Base-by-base conservation (phyloP, 2,888 invertebrate species). In the Zele albiditarsus region DNA sequence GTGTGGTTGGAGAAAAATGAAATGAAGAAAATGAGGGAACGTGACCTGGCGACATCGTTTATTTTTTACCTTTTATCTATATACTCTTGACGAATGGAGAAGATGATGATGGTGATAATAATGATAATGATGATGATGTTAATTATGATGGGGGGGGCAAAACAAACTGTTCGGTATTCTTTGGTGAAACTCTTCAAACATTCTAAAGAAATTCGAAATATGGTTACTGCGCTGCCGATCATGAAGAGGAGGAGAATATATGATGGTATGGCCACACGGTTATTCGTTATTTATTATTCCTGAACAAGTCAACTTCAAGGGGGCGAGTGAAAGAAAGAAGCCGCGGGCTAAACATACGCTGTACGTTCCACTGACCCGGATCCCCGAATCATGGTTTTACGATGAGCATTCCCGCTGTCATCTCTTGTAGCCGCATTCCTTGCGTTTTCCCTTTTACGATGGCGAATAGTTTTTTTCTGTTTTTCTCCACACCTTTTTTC, bases 111-210 rank as follows among this genome's bases (percentile, higher is more conserved):
- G 68, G 31, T 31, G 12, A 67, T 46, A 16, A 49, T 27, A n/a
- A 49, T 8, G 8, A 53, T 23, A 20, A 16, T n/a, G 46, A 46
- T 46, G 16, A 62, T 31, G 31, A 60, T 84, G 90, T n/a, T n/a
- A n/a, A n/a, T n/a, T n/a, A n/a, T n/a, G n/a, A n/a, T n/a, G n/a
- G n/a, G n/a, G n/a, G n/a, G n/a, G n/a, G n/a, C n/a, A 91, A 77
- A 91, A 88, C 81, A 89, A 86, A 66, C 27, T 60, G 66, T 57
- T 66, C 58, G 67, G 58, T 58, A 28, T 42, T 65, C 49, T 62
- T 63, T 23, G 65, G 75, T 75, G 75, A 75, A 75, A 75, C 75
- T 75, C 75, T 60, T 38, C 33, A 20, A 33, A 20, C 27, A 69
- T 63, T 49, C 38, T 33, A 58, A 75, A 75, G 71, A 71, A 71